phyloP scores from a whole-genome alignment of 1,140 invertebrate species.

The roundworm (Caenorhabditis elegans) region DNA sequence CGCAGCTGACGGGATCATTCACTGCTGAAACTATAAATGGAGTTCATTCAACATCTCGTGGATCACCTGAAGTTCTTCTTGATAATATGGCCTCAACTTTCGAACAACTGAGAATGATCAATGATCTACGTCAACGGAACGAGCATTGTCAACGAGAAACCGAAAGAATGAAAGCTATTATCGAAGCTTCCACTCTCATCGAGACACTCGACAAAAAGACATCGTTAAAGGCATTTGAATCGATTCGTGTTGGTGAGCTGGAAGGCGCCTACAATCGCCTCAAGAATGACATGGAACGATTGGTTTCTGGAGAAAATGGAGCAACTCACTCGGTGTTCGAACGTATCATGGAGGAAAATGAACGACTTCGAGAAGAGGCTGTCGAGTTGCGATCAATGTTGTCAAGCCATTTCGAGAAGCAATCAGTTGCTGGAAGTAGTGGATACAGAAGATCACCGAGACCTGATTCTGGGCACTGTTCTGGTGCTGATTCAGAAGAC shows the following conservation, averaged over 20 bases:
- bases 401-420: conserved; percentile 37
- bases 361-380: conserved; percentile 46
- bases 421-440: conserved; percentile 26
- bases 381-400: conserved; percentile 48
- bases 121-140: conserved; percentile 42
- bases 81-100: conserved; percentile 48
- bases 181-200: conserved; percentile 41
- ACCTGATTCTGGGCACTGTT: conserved; percentile 43
- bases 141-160: conserved; percentile 39
- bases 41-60: not conserved
- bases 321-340: conserved; percentile 25
- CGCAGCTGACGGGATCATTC: not conserved
- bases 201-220: conserved; percentile 41
- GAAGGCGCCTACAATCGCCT: conserved; percentile 38
- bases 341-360: conserved; percentile 46
- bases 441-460: conserved; percentile 33
- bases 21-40: not conserved
- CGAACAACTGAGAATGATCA: conserved; percentile 50
- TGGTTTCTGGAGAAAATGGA: conserved; percentile 20
- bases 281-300: conserved; percentile 39
- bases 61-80: not conserved
- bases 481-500: conserved; percentile 47
- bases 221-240: conserved; percentile 39
- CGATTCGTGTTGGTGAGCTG: conserved; percentile 23
- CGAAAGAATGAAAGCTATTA: conserved; percentile 34